phyloP scores from a whole-genome alignment of 2,113 vertebrate species.

The Enhydra lutris region DNA sequence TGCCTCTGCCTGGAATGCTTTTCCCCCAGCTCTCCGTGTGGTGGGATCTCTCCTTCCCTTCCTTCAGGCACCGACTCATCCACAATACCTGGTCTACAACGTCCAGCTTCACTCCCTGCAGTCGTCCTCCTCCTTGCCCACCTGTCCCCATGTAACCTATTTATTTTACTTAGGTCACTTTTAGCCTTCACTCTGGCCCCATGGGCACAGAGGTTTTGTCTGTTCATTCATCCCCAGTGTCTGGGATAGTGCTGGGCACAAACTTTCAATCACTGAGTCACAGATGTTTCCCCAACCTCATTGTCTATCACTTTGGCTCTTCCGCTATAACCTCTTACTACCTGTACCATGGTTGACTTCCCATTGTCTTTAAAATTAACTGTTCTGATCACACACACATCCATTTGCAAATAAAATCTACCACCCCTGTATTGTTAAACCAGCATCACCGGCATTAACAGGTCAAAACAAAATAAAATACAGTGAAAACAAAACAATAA shows the following conservation, averaged over 20 bases:
- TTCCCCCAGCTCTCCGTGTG: neutral
- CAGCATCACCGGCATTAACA: neutral
- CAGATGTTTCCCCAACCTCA: neutral
- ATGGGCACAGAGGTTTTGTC: neutral
- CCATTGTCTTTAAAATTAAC: neutral
- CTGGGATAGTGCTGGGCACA: neutral
- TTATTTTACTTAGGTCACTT: neutral
- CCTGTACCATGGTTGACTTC: neutral
- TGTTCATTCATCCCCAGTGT: neutral
- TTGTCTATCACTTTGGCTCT: neutral
- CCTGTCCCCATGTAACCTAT: neutral
- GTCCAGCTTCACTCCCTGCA: neutral
- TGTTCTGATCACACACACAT: neutral
- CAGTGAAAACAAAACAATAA: neutral
- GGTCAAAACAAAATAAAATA: neutral
- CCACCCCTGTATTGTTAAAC: neutral
- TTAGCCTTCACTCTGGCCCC: neutral
- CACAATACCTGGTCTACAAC: neutral
- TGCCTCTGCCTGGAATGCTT: neutral
- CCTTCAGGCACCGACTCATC: neutral
- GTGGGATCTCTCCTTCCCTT: neutral
- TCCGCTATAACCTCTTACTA: neutral
- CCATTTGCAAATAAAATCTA: neutral
- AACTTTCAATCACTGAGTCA: neutral
- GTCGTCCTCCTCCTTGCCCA: neutral